phyloP scores from a whole-genome alignment of 2,113 vertebrate genomes.

The Ictalurus furcatus region DNA sequence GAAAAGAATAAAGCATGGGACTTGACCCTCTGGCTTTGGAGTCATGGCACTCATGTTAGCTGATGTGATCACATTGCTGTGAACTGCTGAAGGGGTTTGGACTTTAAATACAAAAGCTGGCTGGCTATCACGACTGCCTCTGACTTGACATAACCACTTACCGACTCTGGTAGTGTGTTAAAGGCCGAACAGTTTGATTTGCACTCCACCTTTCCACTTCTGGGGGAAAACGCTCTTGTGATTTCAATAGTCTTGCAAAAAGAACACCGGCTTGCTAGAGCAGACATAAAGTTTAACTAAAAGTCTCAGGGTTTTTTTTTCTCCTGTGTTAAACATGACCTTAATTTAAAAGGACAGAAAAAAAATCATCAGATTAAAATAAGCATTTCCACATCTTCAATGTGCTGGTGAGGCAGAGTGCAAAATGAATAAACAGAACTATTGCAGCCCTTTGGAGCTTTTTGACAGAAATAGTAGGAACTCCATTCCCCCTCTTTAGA shows the following conservation, averaged over 20 bases:
- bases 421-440: background rate
- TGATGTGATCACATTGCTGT: background rate
- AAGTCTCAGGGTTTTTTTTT: background rate
- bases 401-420: no score
- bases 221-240: background rate
- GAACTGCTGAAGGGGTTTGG: background rate
- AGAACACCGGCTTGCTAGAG: background rate
- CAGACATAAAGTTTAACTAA: background rate
- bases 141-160: no score
- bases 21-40: background rate
- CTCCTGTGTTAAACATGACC: background rate
- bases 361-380: no score
- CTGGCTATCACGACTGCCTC: background rate
- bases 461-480: no score
- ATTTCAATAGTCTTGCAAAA: background rate
- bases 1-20: background rate
- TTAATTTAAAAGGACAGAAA: background rate
- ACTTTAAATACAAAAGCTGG: background rate
- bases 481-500: no score
- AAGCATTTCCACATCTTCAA: no score
- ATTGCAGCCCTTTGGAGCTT: background rate
- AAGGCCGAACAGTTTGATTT: background rate
- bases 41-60: background rate
- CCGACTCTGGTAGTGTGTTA: no score
- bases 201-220: background rate